phyloP scores from a whole-genome alignment of 2,888 invertebrate species.

The Zeuzera pyrina region DNA sequence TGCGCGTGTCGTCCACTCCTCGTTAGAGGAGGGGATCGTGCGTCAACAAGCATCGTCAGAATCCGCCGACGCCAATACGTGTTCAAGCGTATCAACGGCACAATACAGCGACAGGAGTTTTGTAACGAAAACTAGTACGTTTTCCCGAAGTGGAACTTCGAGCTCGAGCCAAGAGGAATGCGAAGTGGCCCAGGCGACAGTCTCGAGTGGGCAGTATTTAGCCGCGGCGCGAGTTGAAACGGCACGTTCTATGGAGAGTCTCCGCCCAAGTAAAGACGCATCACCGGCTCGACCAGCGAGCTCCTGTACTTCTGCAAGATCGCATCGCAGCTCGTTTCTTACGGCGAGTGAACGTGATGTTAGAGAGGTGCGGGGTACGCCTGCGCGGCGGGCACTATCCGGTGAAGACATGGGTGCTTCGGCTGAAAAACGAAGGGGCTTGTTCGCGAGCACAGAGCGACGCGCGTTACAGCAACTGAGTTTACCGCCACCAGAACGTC shows the following conservation, averaged over 20 bases:
- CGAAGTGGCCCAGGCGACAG: slow-evolving; percentile 65
- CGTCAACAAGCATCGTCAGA: slow-evolving; percentile 70
- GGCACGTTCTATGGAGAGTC: slow-evolving; percentile 81
- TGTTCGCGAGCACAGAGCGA: slow-evolving; percentile 79
- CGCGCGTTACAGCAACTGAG: slow-evolving; percentile 78
- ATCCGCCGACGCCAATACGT: slow-evolving; percentile 70
- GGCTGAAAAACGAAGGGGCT: slow-evolving; percentile 77
- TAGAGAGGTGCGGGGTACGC: slow-evolving; percentile 76
- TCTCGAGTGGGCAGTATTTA: slow-evolving; percentile 67
- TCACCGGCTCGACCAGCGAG: slow-evolving; percentile 71
- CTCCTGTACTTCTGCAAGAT: slow-evolving; percentile 58
- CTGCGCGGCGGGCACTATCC: slow-evolving; percentile 75
- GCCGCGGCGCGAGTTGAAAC: slow-evolving; percentile 72
- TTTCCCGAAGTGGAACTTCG: slow-evolving; percentile 74
- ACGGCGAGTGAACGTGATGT: slow-evolving; percentile 79
- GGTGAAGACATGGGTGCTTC: slow-evolving; percentile 75
- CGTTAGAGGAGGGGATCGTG: slow-evolving; percentile 47
- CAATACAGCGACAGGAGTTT: slow-evolving; percentile 64
- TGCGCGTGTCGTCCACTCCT: slow-evolving; percentile 48
- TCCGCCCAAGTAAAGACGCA: slow-evolving; percentile 72
- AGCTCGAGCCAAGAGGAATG: slow-evolving; percentile 82
- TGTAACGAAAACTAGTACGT: slow-evolving; percentile 67
- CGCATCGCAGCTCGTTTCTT: slow-evolving; percentile 75
- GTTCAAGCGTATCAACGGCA: slow-evolving; percentile 59
- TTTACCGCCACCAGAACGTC: slow-evolving; percentile 77